Percentiles rank a stretch among this genome's conserved stretches.
phyloP scores from a whole-genome alignment of 2,888 invertebrate species.

The Bedellia somnulentella region DNA sequence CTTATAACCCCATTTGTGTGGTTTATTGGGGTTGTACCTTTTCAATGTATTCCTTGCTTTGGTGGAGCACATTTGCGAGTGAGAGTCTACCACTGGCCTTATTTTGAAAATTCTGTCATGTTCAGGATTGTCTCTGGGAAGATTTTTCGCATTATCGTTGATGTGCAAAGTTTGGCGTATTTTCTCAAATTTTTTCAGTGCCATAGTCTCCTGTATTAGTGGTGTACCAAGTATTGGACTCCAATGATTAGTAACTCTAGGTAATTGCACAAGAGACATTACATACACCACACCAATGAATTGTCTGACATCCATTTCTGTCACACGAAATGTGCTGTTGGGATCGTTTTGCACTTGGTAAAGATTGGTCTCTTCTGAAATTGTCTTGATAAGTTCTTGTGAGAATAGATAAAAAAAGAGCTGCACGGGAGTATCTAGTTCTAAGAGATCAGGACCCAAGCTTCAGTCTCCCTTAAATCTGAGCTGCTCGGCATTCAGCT shows the following conservation, averaged over 20 bases:
- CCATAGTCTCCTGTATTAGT: constrained; percentile 12
- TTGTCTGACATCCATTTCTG: constrained; percentile 10
- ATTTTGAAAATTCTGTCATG: too few relatives aligned
- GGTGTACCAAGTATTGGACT: constrained; percentile 9
- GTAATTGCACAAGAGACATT: constrained; percentile 13
- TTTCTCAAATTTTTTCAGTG: constrained; percentile 9
- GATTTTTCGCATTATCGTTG: too few relatives aligned
- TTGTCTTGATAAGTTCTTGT: constrained; percentile 10
- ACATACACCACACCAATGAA: constrained; percentile 12
- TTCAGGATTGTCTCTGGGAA: too few relatives aligned
- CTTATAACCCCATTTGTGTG: too few relatives aligned
- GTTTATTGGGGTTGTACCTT: too few relatives aligned
- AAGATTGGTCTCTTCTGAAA: constrained; percentile 11
- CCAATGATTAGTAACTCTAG: constrained; percentile 13
- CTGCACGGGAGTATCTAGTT: constrained; percentile 11
- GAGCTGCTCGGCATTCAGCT: constrained; percentile 10
- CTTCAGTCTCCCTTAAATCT: constrained; percentile 9
- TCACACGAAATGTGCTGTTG: constrained; percentile 10
- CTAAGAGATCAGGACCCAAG: constrained; percentile 8
- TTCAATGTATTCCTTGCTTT: too few relatives aligned
- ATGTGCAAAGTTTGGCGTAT: too few relatives aligned
- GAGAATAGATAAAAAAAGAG: constrained; percentile 12
- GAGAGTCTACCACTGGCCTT: too few relatives aligned
- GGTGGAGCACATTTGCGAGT: too few relatives aligned
- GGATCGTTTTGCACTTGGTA: constrained; percentile 12